Evolutionary conservation across 1,140 invertebrate genomes (phyloP), one percentile per base, ranked within the genome.

Genomic region (Bombus huntii): DNA sequence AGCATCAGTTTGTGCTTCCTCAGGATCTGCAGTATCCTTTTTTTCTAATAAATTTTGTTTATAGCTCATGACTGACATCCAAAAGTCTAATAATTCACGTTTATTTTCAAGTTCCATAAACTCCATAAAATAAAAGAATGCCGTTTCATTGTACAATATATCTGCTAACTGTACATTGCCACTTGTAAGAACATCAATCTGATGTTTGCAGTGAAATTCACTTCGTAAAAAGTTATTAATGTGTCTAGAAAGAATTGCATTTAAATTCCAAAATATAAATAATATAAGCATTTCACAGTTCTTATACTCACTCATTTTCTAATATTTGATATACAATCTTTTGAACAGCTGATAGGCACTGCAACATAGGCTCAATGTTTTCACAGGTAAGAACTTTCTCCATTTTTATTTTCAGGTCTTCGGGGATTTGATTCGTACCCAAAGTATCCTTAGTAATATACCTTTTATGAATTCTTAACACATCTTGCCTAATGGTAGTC

Each of bases 101-200:
- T 97, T 97, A 84, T 96, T 96, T 95, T 99, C 98, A 94, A 98
- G 97, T 93, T 99, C 98, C 95, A 99, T 96, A 95, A 97, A 99
- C 97, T 99, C 98, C 96, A 98, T 99, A 92, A 99, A 99, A 94
- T 98, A 98, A 94, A 98, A 98, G 82, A 99, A 96, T 70, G 98
- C 97, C 87, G 97, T 97, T 94, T 99, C 98, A 95, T 98, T 98
- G 94, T 98, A 97, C 18, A 99, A 95, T 93, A 99, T 97, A 95
- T 99, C 98, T 87, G 97, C 96, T 53, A 99, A 95, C 66, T 96
- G 96, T 31, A 99, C 96, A 93, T 96, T 96, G 77, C 96, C 97
- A 95, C 96, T 97, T 15, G 98, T 98, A 88, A 98, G 95, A 79
- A 99, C 96, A 95, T 99, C 98, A 88, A 99, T 97, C 95, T 98